phyloP scores from a whole-genome alignment of 2,888 invertebrate genomes.

The Peribatodes rhomboidaria region DNA sequence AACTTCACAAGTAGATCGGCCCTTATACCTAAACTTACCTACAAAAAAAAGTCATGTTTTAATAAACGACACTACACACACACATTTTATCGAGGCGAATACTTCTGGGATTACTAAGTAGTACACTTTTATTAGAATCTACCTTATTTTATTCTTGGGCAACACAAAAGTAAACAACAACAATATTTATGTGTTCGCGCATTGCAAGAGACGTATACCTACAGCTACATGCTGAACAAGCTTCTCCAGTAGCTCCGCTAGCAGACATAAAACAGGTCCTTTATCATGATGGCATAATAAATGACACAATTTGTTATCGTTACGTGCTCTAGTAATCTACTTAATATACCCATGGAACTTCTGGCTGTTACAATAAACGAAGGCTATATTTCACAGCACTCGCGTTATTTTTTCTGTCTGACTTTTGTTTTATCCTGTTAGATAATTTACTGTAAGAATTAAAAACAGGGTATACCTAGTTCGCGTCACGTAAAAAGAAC shows the following conservation, averaged over 20 bases:
- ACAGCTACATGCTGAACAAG: not conserved
- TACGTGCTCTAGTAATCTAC: slow-evolving; percentile 20
- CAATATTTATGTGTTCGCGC: too few relatives aligned
- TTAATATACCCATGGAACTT: slow-evolving; percentile 25
- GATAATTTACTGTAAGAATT: not conserved
- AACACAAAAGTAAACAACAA: too few relatives aligned
- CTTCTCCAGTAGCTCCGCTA: not conserved
- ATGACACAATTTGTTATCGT: slow-evolving; percentile 30
- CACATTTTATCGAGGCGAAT: too few relatives aligned
- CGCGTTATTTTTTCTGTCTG: slow-evolving; percentile 13
- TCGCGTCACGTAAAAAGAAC: too few relatives aligned
- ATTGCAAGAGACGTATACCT: too few relatives aligned
- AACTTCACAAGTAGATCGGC: too few relatives aligned
- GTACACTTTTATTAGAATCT: too few relatives aligned
- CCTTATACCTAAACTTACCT: too few relatives aligned
- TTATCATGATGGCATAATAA: slow-evolving; percentile 21
- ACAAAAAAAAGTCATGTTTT: too few relatives aligned
- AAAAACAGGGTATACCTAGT: not conserved
- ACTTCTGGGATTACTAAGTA: too few relatives aligned
- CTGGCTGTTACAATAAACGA: slow-evolving; percentile 9
- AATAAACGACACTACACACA: too few relatives aligned
- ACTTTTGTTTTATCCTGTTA: not conserved
- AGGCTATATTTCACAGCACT: slow-evolving; percentile 7
- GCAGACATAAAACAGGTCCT: slow-evolving; percentile 15
- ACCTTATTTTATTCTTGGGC: too few relatives aligned